Base-by-base conservation (phyloP, 2,797 vertebrate genomes). In the Alauda arvensis region DNA sequence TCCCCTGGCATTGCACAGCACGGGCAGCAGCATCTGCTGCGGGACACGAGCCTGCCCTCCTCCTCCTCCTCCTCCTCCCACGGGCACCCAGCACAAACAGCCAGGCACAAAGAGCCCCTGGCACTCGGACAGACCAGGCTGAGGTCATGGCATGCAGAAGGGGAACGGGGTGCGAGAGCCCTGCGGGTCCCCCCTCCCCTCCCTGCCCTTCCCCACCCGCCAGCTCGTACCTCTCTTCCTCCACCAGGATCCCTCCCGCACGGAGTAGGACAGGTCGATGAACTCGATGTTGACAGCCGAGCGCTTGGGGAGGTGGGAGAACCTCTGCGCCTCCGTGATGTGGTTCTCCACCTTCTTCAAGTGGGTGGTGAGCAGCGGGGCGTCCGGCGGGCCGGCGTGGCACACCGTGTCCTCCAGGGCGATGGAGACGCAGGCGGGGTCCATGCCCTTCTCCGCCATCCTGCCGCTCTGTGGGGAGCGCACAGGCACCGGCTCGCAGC, bases 311-410 rank as follows among this genome's bases (percentile, higher is more conserved):
- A 99, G 98, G 94, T 99, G 99, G 66, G 98, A 98, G 95, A 99
- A 99, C 85, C 99, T 97, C 96, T 99, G 99, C 7, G 99, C 99
- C 71, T 99, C 99, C 0, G 99, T 99, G 95, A 99, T 99, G 94
- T 99, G 98, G 96, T 99, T 99, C 96, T 99, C 99, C 95, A 99
- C 99, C 93, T 99, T 99, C 97, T 99, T 99, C 95, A 99, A 96
- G 96, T 99, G 99, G 10, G 97, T 97, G 90, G 97, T 98, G 96
- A 99, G 97, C 89, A 99, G 96, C 0, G 98, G 97, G 3, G 98
- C 97, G 52, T 99, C 99, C 43, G 96, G 97, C 0, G 97, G 93
- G 37, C 96, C 97, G 8, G 92, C 83, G 0, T 95, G 96, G 89
- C 97, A 96, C 86, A 98, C 98, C 12, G 98, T 97, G 90, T 98